These are phyloP conservation scores for Polypterus senegalus DNA, from an alignment of 2,113 vertebrate species.

Conservation along the genomic window DNA sequence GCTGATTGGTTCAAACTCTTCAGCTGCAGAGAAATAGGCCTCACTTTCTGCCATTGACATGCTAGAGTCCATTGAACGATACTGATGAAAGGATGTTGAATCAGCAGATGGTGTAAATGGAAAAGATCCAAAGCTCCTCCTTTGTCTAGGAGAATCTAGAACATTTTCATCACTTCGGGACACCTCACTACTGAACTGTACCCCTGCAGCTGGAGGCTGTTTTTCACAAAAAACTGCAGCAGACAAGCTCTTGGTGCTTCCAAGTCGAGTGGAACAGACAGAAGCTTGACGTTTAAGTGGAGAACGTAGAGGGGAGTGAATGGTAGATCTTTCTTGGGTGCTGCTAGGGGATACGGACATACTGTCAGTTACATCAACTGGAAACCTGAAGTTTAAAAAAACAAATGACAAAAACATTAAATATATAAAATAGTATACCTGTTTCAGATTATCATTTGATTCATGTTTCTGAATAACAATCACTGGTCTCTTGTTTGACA, in stretches of 20 bases:
- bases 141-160: slow-evolving; percentile 82
- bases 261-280: slow-evolving; percentile 74
- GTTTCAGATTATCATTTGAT: too few species aligned
- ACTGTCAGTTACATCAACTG: slow-evolving; percentile 52
- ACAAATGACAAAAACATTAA: too few species aligned
- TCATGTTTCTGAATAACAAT: too few species aligned
- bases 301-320: slow-evolving; percentile 79
- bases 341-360: slow-evolving; percentile 64
- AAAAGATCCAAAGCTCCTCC: slow-evolving; percentile 89
- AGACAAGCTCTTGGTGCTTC: slow-evolving; percentile 89
- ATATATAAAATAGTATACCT: too few species aligned
- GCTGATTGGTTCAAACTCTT: slow-evolving; percentile 92
- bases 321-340: slow-evolving; percentile 56
- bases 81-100: slow-evolving; percentile 90
- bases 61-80: slow-evolving; percentile 88
- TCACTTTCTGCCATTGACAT: slow-evolving; percentile 95
- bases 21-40: slow-evolving; percentile 91
- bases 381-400: slow-evolving; percentile 36
- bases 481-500: too few species aligned
- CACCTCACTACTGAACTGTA: slow-evolving; percentile 88
- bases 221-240: slow-evolving; percentile 84
- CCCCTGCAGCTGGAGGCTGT: slow-evolving; percentile 63
- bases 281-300: slow-evolving; percentile 81
- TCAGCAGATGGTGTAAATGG: slow-evolving; percentile 89
- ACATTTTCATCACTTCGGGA: slow-evolving; percentile 90